These are phyloP conservation scores for Drosophila chauvacae DNA, from an alignment of 1,140 invertebrate species.

Conservation along the genomic window DNA sequence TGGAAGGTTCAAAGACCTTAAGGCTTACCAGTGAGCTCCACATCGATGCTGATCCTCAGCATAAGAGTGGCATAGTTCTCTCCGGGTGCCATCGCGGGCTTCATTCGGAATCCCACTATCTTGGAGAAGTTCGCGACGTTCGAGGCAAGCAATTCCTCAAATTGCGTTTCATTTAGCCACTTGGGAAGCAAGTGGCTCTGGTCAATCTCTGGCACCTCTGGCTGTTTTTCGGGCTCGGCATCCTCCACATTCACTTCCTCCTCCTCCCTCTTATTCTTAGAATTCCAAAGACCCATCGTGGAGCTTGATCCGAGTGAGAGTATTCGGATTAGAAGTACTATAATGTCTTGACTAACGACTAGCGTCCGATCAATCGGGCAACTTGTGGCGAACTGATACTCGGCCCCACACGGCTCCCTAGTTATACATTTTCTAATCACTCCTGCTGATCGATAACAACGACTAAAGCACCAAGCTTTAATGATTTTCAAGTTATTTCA, in stretches of 20 bases:
- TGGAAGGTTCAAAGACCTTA: background rate
- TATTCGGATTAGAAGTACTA: too few species aligned
- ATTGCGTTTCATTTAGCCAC: constrained; percentile 85
- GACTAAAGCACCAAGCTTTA: background rate
- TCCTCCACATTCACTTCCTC: constrained; percentile 6
- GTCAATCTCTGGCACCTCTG: constrained; percentile 1
- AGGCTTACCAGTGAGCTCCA: constrained; percentile 60
- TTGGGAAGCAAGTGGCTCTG: constrained; percentile 48
- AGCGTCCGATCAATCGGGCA: constrained; percentile 9
- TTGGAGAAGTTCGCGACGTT: constrained; percentile 69
- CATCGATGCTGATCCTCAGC: constrained; percentile 61
- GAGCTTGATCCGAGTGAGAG: background rate
- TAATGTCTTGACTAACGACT: background rate
- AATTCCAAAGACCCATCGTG: constrained; percentile 30
- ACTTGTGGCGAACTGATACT: constrained; percentile 27
- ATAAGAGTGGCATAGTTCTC: constrained; percentile 77
- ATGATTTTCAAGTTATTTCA: constrained; percentile 10
- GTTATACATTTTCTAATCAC: constrained; percentile 27
- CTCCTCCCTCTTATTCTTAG: constrained; percentile 23
- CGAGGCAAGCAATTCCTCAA: constrained; percentile 82
- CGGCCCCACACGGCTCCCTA: background rate
- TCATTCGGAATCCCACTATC: constrained; percentile 54
- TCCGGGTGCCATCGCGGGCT: constrained; percentile 57
- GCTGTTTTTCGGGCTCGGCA: background rate
- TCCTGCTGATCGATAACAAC: background rate